Base-by-base conservation (phyloP, 2,888 invertebrate species). In the Cephus runcator region DNA sequence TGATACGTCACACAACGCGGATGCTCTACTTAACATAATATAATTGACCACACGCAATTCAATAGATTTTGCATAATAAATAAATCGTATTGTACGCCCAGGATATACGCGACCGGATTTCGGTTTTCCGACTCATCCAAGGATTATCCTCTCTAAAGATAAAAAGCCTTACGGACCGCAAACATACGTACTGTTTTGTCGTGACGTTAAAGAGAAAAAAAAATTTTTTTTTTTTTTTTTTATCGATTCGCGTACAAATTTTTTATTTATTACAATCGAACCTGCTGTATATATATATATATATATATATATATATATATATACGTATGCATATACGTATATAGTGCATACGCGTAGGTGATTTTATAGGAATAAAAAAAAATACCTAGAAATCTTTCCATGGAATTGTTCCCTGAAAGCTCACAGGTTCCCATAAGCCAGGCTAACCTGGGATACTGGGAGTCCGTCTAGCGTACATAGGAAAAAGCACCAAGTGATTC, bases 41-140 rank as follows among this genome's bases (percentile, higher is more conserved):
- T 91, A 91, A 91, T 91, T 91, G 91, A 91, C 90, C 90, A 87
- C 90, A 90, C 89, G 89, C 90, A 86, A 90, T 90, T 89, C 90
- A 87, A 90, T 90, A 87, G 87, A 87, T 90, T 88, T 88, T 86
- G 86, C 88, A 89, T 88, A 88, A 88, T 88, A 88, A 88, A 88
- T 87, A 87, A 88, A 89, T 88, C 85, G 87, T 83, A 84, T 86
- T 87, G 85, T 87, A 81, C 83, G 79, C 12, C 35, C 76, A 77
- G 74, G 30, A 23, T 34, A 74, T 35, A 74, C n/a, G 34, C 77
- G 69, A 71, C 34, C 31, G 30, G n/a, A n/a, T 56, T 15, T 75
- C 33, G 6, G 6, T 68, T 56, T 33, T 23, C 33, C 76, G 69
- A 68, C 69, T 76, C 76, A 75, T 77, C 79, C 76, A 79, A 79